Evolutionary conservation across 2,113 vertebrate species (phyloP).

Genomic region (Diadophis punctatus): DNA sequence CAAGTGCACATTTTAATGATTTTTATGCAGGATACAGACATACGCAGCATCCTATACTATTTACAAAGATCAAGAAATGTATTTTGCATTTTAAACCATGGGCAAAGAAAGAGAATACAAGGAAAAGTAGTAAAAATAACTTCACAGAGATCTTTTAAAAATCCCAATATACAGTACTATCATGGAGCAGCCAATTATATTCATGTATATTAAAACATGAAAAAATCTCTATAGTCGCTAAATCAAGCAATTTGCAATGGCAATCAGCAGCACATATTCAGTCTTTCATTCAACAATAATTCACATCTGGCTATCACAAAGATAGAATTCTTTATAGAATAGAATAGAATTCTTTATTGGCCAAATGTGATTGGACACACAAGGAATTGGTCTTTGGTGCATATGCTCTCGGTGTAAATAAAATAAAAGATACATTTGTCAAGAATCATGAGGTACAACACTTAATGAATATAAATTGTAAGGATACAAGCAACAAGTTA

Average conservation of each 20-base stretch:
- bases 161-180: background rate
- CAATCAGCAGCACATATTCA: background rate
- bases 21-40: conserved; percentile 16
- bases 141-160: background rate
- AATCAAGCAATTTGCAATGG: background rate
- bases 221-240: background rate
- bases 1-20: background rate
- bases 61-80: background rate
- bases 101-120: conserved; percentile 22
- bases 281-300: background rate
- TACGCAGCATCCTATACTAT: background rate
- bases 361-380: no score
- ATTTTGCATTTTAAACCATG: background rate
- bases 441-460: no score
- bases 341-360: no score
- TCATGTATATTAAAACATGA: background rate
- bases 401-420: no score
- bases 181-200: background rate
- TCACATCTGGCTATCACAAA: background rate
- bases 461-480: no score
- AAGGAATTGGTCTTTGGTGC: no score
- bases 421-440: no score
- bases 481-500: no score
- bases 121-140: background rate
- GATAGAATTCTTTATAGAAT: no score